Base-by-base conservation (phyloP, 2,888 invertebrate genomes). In the Nomada ferruginata region DNA sequence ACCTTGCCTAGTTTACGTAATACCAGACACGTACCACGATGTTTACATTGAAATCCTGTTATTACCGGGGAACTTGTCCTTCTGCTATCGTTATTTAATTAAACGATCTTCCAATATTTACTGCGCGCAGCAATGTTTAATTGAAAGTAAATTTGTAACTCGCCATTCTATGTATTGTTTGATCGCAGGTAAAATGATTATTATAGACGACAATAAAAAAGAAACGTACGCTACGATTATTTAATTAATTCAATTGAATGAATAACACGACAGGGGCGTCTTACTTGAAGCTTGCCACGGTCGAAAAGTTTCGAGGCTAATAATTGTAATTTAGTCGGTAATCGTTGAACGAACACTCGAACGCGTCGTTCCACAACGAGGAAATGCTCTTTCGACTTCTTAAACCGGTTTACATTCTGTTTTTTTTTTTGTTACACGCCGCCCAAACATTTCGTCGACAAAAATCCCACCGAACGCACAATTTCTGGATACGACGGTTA, bases 271-370 rank as follows among this genome's bases (percentile, higher is more conserved):
- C 2, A 44, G 42, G 7, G 1, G 20, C 15, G 15, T 23, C 42
- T 53, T 55, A 52, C 44, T 15, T 42, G 10, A 63, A 44, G 23
- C 36, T 70, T 50, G 53, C 44, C 26, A 15, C 15, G 26, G 10
- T 15, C 15, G 36, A 53, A 68, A 68, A 68, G 20, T 23, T 42
- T 26, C 36, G 23, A 68, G 20, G 66, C 29, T 53, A 55, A 73
- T 66, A 75, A 75, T 75, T 75, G 42, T 52, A 69, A 60, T 69
- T 75, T 52, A 61, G n/a, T 26, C 60, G 36, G 47, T 59, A 61
- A 71, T 71, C 53, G 26, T 15, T n/a, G 15, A 42, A 36, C 44
- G 64, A 72, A 55, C 53, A 26, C 47, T 36, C 20, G 57, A 59
- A 50, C 60, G 42, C 53, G 44, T 64, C 44, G 64, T 57, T 73